These are phyloP conservation scores for Eristalis intricaria DNA, from an alignment of 2,888 invertebrate species.

Conservation along the genomic window DNA sequence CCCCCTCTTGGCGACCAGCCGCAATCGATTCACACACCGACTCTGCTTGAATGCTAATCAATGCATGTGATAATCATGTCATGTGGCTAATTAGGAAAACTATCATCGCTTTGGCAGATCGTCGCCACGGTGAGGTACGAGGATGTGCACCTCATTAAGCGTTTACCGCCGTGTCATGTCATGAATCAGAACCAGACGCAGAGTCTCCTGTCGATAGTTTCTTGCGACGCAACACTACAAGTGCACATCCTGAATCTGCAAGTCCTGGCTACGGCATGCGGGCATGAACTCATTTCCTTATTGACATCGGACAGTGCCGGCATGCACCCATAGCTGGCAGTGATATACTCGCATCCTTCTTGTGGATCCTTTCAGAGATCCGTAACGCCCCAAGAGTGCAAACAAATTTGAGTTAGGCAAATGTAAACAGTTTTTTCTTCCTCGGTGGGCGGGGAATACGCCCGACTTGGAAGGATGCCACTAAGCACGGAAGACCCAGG, in stretches of 20 bases:
- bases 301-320: background rate
- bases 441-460: background rate
- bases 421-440: slow-evolving; percentile 42
- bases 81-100: background rate
- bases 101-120: too few relatives aligned
- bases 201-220: background rate
- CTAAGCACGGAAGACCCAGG: background rate
- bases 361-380: slow-evolving; percentile 22
- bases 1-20: background rate
- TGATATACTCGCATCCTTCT: background rate
- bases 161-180: background rate
- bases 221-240: background rate
- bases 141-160: background rate
- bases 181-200: background rate
- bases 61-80: background rate
- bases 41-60: background rate
- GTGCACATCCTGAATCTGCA: background rate
- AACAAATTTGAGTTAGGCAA: slow-evolving; percentile 62
- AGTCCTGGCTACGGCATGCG: background rate
- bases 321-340: background rate
- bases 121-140: background rate
- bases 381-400: slow-evolving; percentile 32
- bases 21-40: background rate
- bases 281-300: background rate
- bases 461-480: background rate